Conservation (phyloP, 1,140 invertebrate species). For the Ectropis grisescens region DNA sequence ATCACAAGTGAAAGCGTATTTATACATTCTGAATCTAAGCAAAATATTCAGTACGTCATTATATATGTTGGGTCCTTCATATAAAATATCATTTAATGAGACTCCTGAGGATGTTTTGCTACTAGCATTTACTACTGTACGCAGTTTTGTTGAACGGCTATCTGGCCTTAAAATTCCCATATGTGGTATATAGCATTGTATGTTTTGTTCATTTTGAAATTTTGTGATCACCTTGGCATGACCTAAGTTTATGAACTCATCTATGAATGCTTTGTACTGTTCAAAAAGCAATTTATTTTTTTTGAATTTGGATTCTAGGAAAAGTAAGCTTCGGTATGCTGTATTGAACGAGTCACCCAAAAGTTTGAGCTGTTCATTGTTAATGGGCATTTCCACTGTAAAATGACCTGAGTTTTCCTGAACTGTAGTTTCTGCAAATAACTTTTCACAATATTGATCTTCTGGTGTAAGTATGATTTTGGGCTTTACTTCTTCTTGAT, state of each 20-base stretch:
- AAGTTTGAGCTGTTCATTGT: conserved; percentile 1
- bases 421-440: background rate
- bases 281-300: conserved; percentile 1
- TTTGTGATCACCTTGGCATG: conserved; percentile 5
- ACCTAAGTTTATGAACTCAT: conserved; percentile 6
- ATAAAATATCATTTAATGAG: conserved; percentile 39
- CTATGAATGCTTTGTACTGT: conserved; percentile 4
- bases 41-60: background rate
- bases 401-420: conserved; percentile 1
- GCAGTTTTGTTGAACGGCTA: conserved; percentile 29
- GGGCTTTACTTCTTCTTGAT: background rate
- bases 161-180: conserved; percentile 18
- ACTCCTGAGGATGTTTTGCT: conserved; percentile 18
- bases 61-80: conserved; percentile 26
- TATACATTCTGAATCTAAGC: background rate
- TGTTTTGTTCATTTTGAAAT: too few species aligned
- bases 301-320: conserved; percentile 4
- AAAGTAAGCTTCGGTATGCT: conserved; percentile 3
- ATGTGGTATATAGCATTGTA: conserved; percentile 26
- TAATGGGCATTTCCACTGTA: conserved; percentile 4
- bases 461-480: background rate
- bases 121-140: conserved; percentile 46
- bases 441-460: conserved; percentile 1
- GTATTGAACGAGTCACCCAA: conserved; percentile 6
- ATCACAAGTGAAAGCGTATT: background rate